Base-by-base conservation (phyloP, 1,140 invertebrate species). In the Euura saliciscinereae region DNA sequence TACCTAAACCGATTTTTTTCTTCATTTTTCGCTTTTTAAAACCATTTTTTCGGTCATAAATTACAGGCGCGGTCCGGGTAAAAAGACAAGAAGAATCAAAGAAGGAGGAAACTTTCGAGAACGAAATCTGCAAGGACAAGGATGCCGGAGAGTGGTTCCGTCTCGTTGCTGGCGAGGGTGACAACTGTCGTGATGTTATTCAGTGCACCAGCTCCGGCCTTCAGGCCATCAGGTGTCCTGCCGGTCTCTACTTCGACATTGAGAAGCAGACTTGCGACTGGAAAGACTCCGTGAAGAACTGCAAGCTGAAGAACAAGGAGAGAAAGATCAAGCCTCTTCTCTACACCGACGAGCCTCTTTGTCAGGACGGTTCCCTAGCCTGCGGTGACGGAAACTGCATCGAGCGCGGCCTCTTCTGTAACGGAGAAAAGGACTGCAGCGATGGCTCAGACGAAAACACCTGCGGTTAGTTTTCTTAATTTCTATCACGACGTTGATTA, bases 71-170 rank as follows among this genome's bases (percentile, higher is more conserved):
- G 83, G 82, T 82, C 80, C 80, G 91, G 86, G 84, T 87, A 43
- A 90, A 89, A 79, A 82, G 90, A 75, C 91, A 92, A 77, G 87
- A 89, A 28, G 77, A 84, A 43, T 84, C 89, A 45, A 95, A 95
- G 85, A 95, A 95, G 87, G 94, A 95, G 79, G 95, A 96, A 75
- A 95, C 92, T 84, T 94, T 95, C 85, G 95, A 97, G 85, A 91
- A 89, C 83, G 95, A 97, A 86, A 90, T 98, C 71, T 98, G 96
- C 87, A 96, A 97, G 89, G 95, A 96, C 86, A 96, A 97, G 88
- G 96, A 97, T 86, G 95, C 96, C n/a, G 96, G 96, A 68, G 96
- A 98, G 88, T 98, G 96, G 95, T 98, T 98, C 89, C 91, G 96
- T 79, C 87, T 98, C 76, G 94, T 95, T 43, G 92, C 94, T 65